These are phyloP conservation scores for Megathymus violae DNA, from an alignment of 1,140 invertebrate genomes.

Conservation along the genomic window DNA sequence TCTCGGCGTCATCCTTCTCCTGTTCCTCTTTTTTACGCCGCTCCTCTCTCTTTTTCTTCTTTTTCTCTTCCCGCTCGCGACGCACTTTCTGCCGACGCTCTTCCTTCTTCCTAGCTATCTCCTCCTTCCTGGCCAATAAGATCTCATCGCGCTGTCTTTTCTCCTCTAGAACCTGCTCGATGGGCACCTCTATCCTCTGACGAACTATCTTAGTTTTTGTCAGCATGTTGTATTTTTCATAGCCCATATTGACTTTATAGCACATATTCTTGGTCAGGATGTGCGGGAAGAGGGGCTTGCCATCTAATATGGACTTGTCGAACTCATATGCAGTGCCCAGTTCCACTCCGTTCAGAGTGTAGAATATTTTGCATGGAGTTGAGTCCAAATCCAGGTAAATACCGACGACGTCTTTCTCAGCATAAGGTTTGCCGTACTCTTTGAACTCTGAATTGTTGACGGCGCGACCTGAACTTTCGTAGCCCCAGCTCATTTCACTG, in stretches of 20 bases:
- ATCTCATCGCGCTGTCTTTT: conserved; percentile 62
- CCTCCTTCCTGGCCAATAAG: conserved; percentile 57
- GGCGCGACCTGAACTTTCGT: conserved; percentile 92
- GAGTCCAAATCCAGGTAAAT: conserved; percentile 90
- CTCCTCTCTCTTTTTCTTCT: conserved; percentile 77
- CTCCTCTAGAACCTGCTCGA: conserved; percentile 72
- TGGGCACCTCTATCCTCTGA: conserved; percentile 67
- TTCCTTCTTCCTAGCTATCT: conserved; percentile 44
- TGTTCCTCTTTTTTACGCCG: too few species aligned
- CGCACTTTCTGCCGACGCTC: conserved; percentile 56
- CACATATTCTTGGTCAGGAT: conserved; percentile 94
- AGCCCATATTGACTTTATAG: conserved; percentile 94
- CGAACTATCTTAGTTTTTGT: conserved; percentile 74
- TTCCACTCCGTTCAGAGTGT: conserved; percentile 92
- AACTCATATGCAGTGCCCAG: conserved; percentile 88
- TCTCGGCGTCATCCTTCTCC: too few species aligned
- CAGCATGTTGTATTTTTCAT: conserved; percentile 84
- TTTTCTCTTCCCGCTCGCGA: conserved; percentile 63
- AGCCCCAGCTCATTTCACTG: conserved; percentile 93
- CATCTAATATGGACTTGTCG: conserved; percentile 83
- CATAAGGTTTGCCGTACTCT: conserved; percentile 90
- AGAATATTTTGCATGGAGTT: conserved; percentile 87
- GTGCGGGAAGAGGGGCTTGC: conserved; percentile 92
- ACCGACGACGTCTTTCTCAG: conserved; percentile 91
- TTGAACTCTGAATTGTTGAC: conserved; percentile 90